Conservation (phyloP, 2,888 invertebrate species). For the Brachyptera risi region DNA sequence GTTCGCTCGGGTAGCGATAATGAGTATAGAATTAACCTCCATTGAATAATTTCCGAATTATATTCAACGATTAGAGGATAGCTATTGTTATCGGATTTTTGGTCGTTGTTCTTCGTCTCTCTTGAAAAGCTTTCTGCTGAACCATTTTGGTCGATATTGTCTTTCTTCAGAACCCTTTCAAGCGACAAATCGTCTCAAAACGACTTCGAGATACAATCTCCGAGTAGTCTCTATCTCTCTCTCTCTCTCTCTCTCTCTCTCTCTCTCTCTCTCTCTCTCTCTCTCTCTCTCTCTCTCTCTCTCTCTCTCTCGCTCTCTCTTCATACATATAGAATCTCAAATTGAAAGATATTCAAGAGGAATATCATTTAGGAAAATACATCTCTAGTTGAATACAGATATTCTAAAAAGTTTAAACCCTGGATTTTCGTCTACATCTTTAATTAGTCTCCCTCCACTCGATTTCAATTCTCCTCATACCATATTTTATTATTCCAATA, state of each 20-base stretch:
- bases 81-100: slow-evolving; percentile 7
- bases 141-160: slow-evolving; percentile 3
- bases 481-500: slow-evolving; percentile 1
- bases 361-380: background rate
- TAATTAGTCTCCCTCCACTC: slow-evolving; percentile 8
- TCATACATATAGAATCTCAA: background rate
- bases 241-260: too few species aligned
- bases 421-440: background rate
- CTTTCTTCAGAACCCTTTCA: slow-evolving; percentile 1
- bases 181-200: slow-evolving; percentile 8
- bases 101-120: background rate
- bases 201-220: slow-evolving; percentile 3
- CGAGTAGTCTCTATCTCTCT: too few species aligned
- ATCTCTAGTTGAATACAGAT: background rate
- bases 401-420: background rate
- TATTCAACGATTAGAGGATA: too few species aligned
- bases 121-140: background rate
- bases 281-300: too few species aligned
- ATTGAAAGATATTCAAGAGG: slow-evolving; percentile 1
- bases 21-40: too few species aligned
- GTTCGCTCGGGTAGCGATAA: too few species aligned
- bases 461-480: background rate
- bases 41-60: too few species aligned
- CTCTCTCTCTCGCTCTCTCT: too few species aligned
- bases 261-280: too few species aligned